Percentiles rank a stretch among this genome's conserved stretches.
These are phyloP conservation scores for Trissonchulus sp. DNA, from an alignment of 2,888 invertebrate species.

Conservation along the genomic window DNA sequence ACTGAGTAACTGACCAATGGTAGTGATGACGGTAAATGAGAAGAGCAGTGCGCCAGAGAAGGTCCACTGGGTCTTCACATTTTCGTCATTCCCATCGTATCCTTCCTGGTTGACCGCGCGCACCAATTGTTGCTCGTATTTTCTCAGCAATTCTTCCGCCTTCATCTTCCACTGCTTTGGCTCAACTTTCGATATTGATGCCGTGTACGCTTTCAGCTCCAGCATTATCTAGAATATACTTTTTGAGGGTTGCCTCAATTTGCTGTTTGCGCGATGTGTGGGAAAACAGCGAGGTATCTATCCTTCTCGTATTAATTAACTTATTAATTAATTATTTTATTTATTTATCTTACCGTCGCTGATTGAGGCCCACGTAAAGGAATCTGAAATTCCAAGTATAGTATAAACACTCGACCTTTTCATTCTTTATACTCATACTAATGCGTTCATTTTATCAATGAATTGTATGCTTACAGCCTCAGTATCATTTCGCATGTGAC, in stretches of 20 bases:
- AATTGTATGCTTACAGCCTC: conserved; percentile 42
- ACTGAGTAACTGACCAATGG: conserved; percentile 51
- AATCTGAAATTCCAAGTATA: too few species aligned
- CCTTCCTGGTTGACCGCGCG: conserved; percentile 54
- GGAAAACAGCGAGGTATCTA: too few species aligned
- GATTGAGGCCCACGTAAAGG: too few species aligned
- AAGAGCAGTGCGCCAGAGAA: conserved; percentile 55
- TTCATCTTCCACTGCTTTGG: conserved; percentile 50
- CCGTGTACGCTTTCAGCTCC: conserved; percentile 35
- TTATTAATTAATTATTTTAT: too few species aligned
- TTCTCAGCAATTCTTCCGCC: conserved; percentile 51
- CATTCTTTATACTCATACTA: too few species aligned
- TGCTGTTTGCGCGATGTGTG: too few species aligned
- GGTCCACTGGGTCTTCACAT: conserved; percentile 53
- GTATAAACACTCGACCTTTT: too few species aligned
- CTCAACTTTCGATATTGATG: conserved; percentile 62
- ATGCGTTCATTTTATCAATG: too few species aligned
- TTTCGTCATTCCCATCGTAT: conserved; percentile 50
- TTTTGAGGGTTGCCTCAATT: too few species aligned
- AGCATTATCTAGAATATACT: conserved; percentile 1
- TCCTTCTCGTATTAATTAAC: too few species aligned
- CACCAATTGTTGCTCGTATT: conserved; percentile 53
- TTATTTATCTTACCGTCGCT: too few species aligned
- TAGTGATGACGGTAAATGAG: conserved; percentile 56
- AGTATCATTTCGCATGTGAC: conserved; percentile 51